Percentiles rank a stretch among this genome's conserved stretches.
Conservation (phyloP, 2,888 invertebrate species). For the Candidula unifasciata region DNA sequence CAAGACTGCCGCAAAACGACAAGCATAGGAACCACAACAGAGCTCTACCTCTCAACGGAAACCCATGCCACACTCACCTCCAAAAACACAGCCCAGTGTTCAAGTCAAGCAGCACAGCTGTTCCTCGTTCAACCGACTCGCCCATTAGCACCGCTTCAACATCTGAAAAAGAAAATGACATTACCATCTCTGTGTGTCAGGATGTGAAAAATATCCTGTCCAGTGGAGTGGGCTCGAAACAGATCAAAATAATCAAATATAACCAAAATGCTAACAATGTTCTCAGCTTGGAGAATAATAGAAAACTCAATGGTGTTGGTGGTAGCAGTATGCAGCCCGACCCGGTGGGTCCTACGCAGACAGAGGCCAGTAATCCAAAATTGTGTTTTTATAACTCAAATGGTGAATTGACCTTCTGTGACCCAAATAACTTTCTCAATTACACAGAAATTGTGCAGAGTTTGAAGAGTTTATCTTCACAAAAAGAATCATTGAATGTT, state of each 20-base stretch:
- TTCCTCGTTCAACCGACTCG: constrained; percentile 1
- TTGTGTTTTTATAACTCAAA: neutral
- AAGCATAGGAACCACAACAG: neutral
- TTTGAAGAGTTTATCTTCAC: neutral
- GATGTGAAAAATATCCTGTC: constrained; percentile 14
- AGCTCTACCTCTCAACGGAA: neutral
- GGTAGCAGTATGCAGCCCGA: neutral
- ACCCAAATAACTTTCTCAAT: neutral
- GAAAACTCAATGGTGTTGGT: neutral
- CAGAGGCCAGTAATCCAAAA: neutral
- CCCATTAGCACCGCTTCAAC: constrained; percentile 29
- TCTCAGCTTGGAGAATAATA: neutral
- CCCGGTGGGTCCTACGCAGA: no score
- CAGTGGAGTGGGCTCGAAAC: neutral
- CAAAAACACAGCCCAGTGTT: neutral
- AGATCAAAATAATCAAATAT: neutral
- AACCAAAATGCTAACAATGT: neutral
- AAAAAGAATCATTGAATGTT: neutral
- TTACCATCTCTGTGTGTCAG: neutral
- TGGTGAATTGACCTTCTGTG: neutral
- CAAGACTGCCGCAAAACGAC: neutral
- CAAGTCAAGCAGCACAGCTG: neutral
- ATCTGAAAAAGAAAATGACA: constrained; percentile 41
- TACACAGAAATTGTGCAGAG: neutral
- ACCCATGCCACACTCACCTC: neutral